Evolutionary conservation across 1,140 invertebrate species (phyloP).

Genomic region (Drosophila neocordata): DNA sequence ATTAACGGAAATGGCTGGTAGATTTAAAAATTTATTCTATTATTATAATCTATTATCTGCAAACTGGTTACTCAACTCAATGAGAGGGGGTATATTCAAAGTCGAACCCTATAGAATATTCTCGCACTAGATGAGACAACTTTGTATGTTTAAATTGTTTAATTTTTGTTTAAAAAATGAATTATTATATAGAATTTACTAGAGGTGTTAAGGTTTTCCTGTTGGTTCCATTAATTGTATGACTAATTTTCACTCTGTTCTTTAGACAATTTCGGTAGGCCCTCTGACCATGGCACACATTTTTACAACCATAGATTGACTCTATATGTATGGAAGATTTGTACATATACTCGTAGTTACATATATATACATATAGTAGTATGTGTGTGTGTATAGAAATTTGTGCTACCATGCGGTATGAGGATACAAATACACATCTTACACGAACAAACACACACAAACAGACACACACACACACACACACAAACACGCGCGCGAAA

Average conservation of each 20-base stretch:
- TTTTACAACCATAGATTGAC: not conserved
- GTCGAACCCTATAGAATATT: too few relatives aligned
- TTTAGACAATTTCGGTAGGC: conserved; percentile 10
- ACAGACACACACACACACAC: conserved; percentile 7
- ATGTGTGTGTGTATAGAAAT: conserved; percentile 9
- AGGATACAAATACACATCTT: not conserved
- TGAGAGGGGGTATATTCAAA: too few relatives aligned
- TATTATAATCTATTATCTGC: not conserved
- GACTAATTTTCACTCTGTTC: conserved; percentile 6
- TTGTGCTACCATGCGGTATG: conserved; percentile 4
- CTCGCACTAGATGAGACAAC: too few relatives aligned
- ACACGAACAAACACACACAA: not conserved
- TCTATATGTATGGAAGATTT: too few relatives aligned
- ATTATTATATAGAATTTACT: too few relatives aligned
- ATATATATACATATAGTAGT: not conserved
- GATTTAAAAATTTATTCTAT: not conserved
- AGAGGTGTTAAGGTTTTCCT: not conserved
- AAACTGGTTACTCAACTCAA: too few relatives aligned
- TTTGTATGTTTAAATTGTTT: too few relatives aligned
- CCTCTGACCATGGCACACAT: conserved; percentile 19
- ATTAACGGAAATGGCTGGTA: not conserved
- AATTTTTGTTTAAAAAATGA: too few relatives aligned
- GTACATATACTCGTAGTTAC: not conserved
- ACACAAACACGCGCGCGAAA: conserved; percentile 10
- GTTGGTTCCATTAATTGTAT: not conserved